Evolutionary conservation across 2,113 vertebrate genomes (phyloP).

Genomic region (Saimiri boliviensis): DNA sequence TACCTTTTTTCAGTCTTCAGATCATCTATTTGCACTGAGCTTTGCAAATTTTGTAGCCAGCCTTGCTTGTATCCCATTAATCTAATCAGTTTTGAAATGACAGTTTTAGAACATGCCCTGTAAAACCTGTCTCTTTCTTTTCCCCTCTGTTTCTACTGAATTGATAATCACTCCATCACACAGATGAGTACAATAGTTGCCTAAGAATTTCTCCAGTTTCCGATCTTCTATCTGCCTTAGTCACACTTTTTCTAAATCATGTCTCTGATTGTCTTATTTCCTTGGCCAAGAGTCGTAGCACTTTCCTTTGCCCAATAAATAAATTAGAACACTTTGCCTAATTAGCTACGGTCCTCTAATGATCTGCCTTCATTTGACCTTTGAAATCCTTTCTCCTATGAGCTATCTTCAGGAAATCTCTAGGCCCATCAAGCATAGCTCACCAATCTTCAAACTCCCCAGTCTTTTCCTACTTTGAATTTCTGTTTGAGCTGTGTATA

Average conservation of each 20-base stretch:
- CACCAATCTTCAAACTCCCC: not conserved
- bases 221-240: not conserved
- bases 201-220: not conserved
- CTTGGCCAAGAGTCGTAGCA: not conserved
- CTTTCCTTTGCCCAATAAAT: not conserved
- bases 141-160: not conserved
- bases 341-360: not conserved
- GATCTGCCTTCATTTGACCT: not conserved
- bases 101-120: not conserved
- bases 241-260: not conserved
- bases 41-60: not conserved
- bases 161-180: not conserved
- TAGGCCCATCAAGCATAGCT: not conserved
- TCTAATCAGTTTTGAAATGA: not conserved
- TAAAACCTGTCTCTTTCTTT: not conserved
- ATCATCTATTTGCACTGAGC: not conserved
- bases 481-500: not conserved
- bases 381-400: not conserved
- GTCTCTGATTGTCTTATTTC: not conserved
- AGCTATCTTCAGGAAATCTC: not conserved
- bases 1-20: not conserved
- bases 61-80: not conserved
- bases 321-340: not conserved
- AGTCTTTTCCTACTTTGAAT: not conserved
- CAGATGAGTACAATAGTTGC: not conserved